Evolutionary conservation across 2,888 invertebrate species (phyloP).

Genomic region (Unio delphinus): DNA sequence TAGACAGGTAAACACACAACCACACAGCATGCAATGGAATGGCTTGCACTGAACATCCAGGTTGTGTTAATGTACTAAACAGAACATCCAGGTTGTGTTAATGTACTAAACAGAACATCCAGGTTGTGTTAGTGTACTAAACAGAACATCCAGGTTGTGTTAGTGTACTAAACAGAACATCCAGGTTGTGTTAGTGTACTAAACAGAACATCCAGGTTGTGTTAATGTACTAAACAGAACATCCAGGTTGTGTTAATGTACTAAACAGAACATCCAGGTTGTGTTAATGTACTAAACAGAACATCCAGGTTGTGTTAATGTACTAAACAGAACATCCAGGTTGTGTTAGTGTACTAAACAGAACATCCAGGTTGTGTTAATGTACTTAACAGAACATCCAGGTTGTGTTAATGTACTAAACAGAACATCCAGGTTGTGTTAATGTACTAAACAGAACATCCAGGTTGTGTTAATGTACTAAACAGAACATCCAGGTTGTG

Average conservation of each 20-base stretch:
- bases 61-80: conserved; percentile 72
- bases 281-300: neutral
- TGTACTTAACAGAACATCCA: no score
- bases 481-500: no score
- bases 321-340: neutral
- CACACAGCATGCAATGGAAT: neutral
- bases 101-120: neutral
- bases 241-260: no score
- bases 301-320: no score
- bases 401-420: no score
- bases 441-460: neutral
- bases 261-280: no score
- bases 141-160: neutral
- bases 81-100: conserved; percentile 69
- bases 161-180: neutral
- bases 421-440: neutral
- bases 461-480: no score
- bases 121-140: no score
- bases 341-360: neutral
- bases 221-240: neutral
- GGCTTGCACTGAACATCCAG: neutral
- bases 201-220: neutral
- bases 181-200: no score
- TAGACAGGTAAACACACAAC: conserved; percentile 78
- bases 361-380: no score